Evolutionary conservation across 2,888 invertebrate species (phyloP).

Genomic region (Caenorhabditis doughertyi): DNA sequence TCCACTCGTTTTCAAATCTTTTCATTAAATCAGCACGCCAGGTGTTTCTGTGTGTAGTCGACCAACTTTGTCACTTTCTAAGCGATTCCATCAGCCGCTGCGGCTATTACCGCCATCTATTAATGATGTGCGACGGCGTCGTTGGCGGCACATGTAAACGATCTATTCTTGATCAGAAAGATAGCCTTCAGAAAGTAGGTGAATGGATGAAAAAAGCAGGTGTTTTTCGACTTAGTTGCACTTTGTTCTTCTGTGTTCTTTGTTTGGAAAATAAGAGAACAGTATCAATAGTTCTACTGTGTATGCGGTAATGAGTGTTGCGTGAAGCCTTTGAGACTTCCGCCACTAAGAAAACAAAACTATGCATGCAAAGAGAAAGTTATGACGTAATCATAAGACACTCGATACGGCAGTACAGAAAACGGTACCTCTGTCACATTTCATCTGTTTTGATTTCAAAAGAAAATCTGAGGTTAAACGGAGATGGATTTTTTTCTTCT

Average conservation of each 20-base stretch:
- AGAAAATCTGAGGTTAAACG: constrained; percentile 40
- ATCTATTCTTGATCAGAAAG: constrained; percentile 37
- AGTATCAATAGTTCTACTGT: constrained; percentile 52
- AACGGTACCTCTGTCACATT: background rate
- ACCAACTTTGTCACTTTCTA: constrained; percentile 47
- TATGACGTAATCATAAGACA: constrained; percentile 52
- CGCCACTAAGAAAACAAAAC: constrained; percentile 49
- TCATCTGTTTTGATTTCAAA: constrained; percentile 37
- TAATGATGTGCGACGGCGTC: constrained; percentile 61
- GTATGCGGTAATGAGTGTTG: constrained; percentile 45
- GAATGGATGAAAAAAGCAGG: constrained; percentile 13
- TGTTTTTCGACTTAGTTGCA: constrained; percentile 5
- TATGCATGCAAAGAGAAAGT: background rate
- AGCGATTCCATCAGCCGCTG: constrained; percentile 52
- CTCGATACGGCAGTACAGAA: constrained; percentile 16
- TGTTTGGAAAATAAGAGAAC: constrained; percentile 17
- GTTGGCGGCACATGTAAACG: constrained; percentile 41
- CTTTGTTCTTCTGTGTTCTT: constrained; percentile 1
- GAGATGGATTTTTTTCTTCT: constrained; percentile 25
- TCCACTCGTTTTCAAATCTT: constrained; percentile 25
- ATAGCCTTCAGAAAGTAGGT: constrained; percentile 21
- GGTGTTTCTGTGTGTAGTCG: constrained; percentile 23
- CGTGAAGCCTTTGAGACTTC: constrained; percentile 56
- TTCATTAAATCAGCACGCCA: constrained; percentile 22
- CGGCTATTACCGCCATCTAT: constrained; percentile 49